Percentiles rank a stretch among this genome's conserved stretches.
Evolutionary conservation across 2,888 invertebrate species (phyloP).

Genomic region (Andrena haemorrhoa): DNA sequence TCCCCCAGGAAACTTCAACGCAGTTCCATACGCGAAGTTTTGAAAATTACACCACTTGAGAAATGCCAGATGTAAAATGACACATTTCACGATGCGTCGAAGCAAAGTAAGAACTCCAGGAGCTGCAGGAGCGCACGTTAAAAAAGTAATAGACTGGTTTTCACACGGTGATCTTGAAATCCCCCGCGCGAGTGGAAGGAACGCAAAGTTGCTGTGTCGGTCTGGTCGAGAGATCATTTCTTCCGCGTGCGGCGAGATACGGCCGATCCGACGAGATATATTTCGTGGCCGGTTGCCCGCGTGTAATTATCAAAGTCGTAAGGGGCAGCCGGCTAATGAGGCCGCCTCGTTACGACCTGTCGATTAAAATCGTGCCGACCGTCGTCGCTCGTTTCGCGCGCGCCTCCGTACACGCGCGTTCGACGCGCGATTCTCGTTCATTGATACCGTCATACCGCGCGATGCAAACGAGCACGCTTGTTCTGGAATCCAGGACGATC

Average conservation of each 20-base stretch:
- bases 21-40: neutral
- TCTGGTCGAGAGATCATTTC: constrained; percentile 23
- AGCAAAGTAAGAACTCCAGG: neutral
- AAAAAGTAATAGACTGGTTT: constrained; percentile 5
- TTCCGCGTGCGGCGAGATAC: constrained; percentile 42
- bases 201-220: neutral
- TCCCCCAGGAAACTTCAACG: neutral
- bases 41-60: neutral
- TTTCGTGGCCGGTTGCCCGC: constrained; percentile 60
- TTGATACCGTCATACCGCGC: constrained; percentile 55
- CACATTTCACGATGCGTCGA: neutral
- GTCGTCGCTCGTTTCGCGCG: constrained; percentile 52
- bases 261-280: constrained; percentile 58
- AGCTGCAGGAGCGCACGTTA: no score
- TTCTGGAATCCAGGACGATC: constrained; percentile 31
- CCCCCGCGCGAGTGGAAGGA: neutral
- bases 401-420: constrained; percentile 23
- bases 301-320: constrained; percentile 72
- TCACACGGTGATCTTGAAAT: constrained; percentile 4
- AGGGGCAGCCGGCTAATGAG: constrained; percentile 73
- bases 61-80: neutral
- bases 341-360: constrained; percentile 71
- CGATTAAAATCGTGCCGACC: constrained; percentile 73
- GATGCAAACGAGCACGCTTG: constrained; percentile 40
- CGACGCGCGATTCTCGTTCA: constrained; percentile 52